A percentile compares a stretch with the other conserved stretches of the same genome.
Evolutionary conservation across 2,797 vertebrate species (phyloP).

Genomic region (Orientallactaga sibirica): DNA sequence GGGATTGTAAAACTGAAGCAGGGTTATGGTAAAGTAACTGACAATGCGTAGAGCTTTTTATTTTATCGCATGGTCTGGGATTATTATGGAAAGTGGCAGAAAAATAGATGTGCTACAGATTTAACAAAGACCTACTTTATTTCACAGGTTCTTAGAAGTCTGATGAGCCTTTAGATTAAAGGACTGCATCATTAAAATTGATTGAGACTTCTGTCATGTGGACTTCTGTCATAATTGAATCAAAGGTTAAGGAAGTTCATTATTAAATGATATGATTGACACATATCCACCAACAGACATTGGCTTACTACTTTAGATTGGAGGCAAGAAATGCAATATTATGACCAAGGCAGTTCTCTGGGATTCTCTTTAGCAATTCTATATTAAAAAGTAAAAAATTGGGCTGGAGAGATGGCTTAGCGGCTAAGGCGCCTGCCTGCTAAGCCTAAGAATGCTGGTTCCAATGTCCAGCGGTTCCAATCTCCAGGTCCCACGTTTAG

Average conservation of each 20-base stretch:
- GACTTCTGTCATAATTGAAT: background rate
- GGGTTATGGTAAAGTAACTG: background rate
- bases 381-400: background rate
- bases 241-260: background rate
- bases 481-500: no score
- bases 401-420: no score
- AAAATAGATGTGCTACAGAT: background rate
- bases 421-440: no score
- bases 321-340: no score
- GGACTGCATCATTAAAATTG: background rate
- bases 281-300: background rate
- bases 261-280: background rate
- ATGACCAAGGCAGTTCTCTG: background rate
- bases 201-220: background rate
- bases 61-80: background rate
- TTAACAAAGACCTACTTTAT: background rate
- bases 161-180: background rate
- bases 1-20: background rate
- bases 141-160: background rate
- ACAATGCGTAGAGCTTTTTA: background rate
- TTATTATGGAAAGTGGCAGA: background rate
- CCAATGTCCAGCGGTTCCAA: no score
- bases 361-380: background rate
- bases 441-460: no score
- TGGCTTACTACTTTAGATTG: background rate